These are phyloP conservation scores for Dendrolimus pini DNA, from an alignment of 2,888 invertebrate species.

Conservation along the genomic window DNA sequence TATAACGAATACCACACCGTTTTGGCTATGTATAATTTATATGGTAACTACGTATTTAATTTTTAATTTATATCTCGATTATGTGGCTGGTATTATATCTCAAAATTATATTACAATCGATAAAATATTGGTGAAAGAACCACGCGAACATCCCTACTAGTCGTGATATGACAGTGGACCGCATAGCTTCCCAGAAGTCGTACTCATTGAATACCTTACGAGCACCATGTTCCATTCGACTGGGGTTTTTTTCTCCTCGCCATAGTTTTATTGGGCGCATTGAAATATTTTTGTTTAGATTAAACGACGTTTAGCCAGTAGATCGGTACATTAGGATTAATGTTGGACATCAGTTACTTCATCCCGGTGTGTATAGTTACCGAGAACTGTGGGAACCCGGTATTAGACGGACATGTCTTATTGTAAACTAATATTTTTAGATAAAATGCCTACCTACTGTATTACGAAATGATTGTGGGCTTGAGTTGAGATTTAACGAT, in stretches of 20 bases:
- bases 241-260: conserved; percentile 51
- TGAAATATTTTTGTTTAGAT: conserved; percentile 74
- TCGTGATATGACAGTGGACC: conserved; percentile 71
- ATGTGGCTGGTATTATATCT: no score
- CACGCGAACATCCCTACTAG: conserved; percentile 41
- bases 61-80: no score
- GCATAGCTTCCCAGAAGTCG: conserved; percentile 69
- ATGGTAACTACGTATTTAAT: no score
- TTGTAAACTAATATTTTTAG: conserved; percentile 35
- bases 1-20: no score
- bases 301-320: conserved; percentile 66
- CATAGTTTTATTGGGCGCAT: conserved; percentile 68
- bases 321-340: conserved; percentile 73
- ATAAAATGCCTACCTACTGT: conserved; percentile 32
- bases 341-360: conserved; percentile 65
- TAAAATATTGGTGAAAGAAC: conserved; percentile 20
- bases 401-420: conserved; percentile 24
- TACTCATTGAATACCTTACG: conserved; percentile 69
- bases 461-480: conserved; percentile 16
- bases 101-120: conserved; percentile 21
- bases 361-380: conserved; percentile 35
- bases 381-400: conserved; percentile 43
- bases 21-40: no score
- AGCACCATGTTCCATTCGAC: conserved; percentile 48
- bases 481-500: no score